Conservation (phyloP, 2,888 invertebrate species). For the Latrodectus hesperus region DNA sequence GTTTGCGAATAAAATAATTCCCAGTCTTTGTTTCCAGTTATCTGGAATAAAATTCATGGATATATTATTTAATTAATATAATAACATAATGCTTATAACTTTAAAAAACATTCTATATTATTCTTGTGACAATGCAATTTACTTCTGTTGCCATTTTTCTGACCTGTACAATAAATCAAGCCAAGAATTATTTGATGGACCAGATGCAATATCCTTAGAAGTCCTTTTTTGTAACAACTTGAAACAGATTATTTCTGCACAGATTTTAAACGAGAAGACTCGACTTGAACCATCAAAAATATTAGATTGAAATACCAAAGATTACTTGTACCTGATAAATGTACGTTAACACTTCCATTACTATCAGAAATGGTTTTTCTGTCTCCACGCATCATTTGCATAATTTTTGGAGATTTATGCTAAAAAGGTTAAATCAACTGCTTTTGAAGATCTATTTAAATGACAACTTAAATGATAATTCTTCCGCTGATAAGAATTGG, state of each 20-base stretch:
- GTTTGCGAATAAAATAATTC: no score
- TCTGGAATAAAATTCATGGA: no score
- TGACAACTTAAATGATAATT: conserved; percentile 49
- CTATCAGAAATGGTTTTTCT: conserved; percentile 44
- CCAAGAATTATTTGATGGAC: conserved; percentile 43
- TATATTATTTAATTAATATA: no score
- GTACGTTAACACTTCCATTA: conserved; percentile 57
- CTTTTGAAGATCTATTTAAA: conserved; percentile 42
- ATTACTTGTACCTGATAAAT: conserved; percentile 63
- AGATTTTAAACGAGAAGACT: conserved; percentile 52
- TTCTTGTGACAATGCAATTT: no score
- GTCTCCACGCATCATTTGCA: conserved; percentile 53
- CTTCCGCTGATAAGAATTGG: conserved; percentile 42
- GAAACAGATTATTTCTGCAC: conserved; percentile 67
- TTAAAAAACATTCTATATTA: no score
- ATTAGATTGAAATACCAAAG: conserved; percentile 54
- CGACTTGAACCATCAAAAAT: conserved; percentile 41
- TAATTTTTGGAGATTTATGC: conserved; percentile 55
- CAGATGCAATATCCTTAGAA: conserved; percentile 76
- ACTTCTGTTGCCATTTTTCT: no score
- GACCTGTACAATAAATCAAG: no score
- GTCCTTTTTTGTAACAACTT: conserved; percentile 76
- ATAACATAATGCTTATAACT: no score
- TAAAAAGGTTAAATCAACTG: conserved; percentile 57
- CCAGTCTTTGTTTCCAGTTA: no score